Conservation (phyloP, 2,797 vertebrate genomes). For the Spinus pinus region DNA sequence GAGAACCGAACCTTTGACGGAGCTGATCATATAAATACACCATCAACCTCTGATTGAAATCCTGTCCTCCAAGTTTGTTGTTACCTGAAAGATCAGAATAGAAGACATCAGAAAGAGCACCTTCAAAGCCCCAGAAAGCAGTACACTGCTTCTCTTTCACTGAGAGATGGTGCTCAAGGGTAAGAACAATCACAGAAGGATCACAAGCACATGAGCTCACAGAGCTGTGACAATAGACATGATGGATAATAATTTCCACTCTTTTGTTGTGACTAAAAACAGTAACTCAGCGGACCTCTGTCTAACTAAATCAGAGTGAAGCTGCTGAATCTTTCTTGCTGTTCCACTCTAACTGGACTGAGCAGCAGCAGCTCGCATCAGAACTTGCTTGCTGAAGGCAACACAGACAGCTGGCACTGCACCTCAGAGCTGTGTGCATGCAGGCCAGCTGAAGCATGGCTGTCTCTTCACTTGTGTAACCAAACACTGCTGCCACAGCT, state of each 20-base stretch:
- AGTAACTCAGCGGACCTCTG: not conserved
- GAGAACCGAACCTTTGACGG: constrained; percentile 76
- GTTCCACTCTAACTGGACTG: not conserved
- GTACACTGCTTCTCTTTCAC: not conserved
- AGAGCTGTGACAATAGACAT: not conserved
- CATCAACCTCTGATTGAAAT: constrained; percentile 94
- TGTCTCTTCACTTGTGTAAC: not conserved
- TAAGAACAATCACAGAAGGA: not conserved
- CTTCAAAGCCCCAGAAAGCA: not conserved
- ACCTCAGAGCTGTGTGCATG: not conserved
- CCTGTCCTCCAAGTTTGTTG: constrained; percentile 96
- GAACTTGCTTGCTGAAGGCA: not conserved
- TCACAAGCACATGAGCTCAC: not conserved
- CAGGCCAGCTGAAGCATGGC: not conserved
- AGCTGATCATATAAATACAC: constrained; percentile 84
- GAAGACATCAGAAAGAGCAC: not conserved
- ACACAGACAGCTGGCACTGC: not conserved
- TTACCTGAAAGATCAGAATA: constrained; percentile 77
- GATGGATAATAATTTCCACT: not conserved
- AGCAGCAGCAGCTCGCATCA: not conserved
- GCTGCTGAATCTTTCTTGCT: not conserved
- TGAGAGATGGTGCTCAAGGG: not conserved
- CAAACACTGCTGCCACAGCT: not conserved
- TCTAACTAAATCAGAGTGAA: not conserved
- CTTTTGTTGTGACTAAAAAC: not conserved